Conservation (phyloP, 2,797 vertebrate species). For the Platyrinchus mystaceus region DNA sequence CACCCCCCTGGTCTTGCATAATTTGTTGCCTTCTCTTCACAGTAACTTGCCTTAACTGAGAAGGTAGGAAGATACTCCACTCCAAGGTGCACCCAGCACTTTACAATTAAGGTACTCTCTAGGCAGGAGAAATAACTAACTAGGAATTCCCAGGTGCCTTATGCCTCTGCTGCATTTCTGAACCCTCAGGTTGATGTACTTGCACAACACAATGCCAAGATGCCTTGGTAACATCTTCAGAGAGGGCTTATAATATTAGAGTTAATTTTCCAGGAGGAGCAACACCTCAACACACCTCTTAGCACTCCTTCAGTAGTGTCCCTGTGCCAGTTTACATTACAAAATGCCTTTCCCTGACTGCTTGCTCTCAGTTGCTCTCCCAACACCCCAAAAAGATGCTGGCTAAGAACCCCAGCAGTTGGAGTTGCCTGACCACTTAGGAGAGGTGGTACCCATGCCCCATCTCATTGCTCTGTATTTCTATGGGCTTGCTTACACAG, state of each 20-base stretch:
- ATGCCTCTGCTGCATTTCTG: not conserved
- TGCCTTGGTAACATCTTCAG: not conserved
- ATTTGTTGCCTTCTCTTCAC: not conserved
- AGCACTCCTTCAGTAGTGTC: not conserved
- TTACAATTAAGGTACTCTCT: not conserved
- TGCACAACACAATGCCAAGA: not conserved
- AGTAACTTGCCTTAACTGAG: accelerated
- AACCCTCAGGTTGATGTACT: not conserved
- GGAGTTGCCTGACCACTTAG: not conserved
- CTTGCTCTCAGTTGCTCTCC: not conserved
- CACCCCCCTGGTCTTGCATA: not conserved
- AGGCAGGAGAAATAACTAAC: not conserved
- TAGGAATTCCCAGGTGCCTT: not conserved
- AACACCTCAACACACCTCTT: not conserved
- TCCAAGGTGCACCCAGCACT: not conserved
- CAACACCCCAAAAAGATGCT: not conserved
- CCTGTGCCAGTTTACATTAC: not conserved
- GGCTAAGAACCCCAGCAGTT: not conserved
- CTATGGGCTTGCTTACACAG: not conserved
- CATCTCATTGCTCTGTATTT: not conserved
- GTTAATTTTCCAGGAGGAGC: not conserved
- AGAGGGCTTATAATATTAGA: not conserved
- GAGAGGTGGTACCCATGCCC: not conserved
- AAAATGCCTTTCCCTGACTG: not conserved
- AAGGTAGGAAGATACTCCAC: not conserved